Conservation (phyloP, 2,113 vertebrate species). For the Lathamus discolor region DNA sequence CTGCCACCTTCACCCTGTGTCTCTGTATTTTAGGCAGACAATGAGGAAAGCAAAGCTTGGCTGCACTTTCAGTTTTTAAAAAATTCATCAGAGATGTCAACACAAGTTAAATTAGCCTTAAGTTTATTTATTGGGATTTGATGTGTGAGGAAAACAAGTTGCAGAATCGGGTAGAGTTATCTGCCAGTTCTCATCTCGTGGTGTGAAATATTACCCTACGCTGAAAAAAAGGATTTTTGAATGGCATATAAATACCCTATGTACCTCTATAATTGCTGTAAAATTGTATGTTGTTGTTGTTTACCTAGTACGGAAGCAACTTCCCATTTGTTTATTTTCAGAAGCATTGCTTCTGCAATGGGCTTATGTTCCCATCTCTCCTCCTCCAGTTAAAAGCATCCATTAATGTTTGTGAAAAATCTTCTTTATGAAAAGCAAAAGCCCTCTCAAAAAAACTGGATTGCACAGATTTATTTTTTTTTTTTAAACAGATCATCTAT, state of each 20-base stretch:
- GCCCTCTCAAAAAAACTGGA: background rate
- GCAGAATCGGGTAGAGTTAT: background rate
- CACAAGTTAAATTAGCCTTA: background rate
- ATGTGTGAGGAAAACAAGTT: background rate
- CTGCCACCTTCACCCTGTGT: background rate
- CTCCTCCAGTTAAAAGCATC: background rate
- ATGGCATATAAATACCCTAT: background rate
- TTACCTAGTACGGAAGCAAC: background rate
- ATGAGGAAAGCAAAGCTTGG: background rate
- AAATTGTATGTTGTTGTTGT: accelerated
- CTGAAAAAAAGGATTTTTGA: background rate
- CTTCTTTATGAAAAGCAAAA: background rate
- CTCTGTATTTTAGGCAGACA: background rate
- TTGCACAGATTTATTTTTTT: background rate
- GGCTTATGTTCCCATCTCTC: background rate
- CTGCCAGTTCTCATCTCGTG: background rate
- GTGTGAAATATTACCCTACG: background rate
- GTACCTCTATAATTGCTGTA: background rate
- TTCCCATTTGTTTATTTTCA: background rate
- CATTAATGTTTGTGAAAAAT: background rate
- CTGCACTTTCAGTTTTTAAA: background rate
- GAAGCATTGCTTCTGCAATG: background rate
- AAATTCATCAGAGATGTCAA: background rate
- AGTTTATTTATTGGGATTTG: background rate
- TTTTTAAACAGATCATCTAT: background rate